Percentiles rank a stretch among this genome's conserved stretches.
These are phyloP conservation scores for Melanotaenia duboulayi DNA, from an alignment of 2,113 vertebrate species.

Conservation along the genomic window DNA sequence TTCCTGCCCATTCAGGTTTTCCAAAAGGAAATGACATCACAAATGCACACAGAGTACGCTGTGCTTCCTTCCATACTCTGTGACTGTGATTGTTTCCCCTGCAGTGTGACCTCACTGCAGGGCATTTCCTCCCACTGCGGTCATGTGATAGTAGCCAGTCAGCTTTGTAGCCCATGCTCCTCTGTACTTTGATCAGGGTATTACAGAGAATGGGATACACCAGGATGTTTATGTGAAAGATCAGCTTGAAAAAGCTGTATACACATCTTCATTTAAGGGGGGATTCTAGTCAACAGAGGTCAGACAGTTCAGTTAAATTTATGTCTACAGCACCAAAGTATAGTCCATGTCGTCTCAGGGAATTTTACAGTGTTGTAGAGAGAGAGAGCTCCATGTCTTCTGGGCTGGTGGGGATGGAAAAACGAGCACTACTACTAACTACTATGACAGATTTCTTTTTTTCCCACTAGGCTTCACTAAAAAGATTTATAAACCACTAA, in stretches of 20 bases:
- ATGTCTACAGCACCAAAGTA: slow-evolving; percentile 10
- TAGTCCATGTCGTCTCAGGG: no score
- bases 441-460: no score
- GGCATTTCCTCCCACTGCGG: slow-evolving; percentile 51
- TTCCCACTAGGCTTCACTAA: no score
- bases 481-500: no score
- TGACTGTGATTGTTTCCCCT: slow-evolving; percentile 67
- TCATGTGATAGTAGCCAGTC: slow-evolving; percentile 65
- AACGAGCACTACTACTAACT: no score
- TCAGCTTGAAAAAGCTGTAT: slow-evolving; percentile 26
- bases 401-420: no score
- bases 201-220: slow-evolving; percentile 18
- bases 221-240: slow-evolving; percentile 50
- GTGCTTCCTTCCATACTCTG: slow-evolving; percentile 75
- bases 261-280: slow-evolving; percentile 3
- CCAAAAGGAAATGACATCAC: slow-evolving; percentile 75
- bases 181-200: slow-evolving; percentile 51
- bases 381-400: no score
- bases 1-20: slow-evolving; percentile 69
- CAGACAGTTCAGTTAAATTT: not conserved
- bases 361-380: not conserved
- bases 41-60: slow-evolving; percentile 32
- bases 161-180: slow-evolving; percentile 46
- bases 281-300: not conserved
- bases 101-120: slow-evolving; percentile 62